phyloP scores from a whole-genome alignment of 2,888 invertebrate genomes.

The Trilocha varians region DNA sequence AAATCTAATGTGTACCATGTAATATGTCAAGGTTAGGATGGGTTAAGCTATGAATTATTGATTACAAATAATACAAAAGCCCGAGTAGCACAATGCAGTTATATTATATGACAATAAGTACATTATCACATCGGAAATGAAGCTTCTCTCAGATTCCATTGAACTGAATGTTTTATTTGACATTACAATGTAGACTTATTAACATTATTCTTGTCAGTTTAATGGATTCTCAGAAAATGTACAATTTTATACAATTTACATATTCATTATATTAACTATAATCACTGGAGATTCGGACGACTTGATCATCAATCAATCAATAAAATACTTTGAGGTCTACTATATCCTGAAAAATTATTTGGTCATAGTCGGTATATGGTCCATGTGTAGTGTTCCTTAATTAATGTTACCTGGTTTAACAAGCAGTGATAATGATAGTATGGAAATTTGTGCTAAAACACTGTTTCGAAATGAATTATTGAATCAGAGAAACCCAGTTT shows the following conservation, averaged over 20 bases:
- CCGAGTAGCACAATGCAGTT: slow-evolving; percentile 16
- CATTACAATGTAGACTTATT: not conserved
- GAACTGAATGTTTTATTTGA: not conserved
- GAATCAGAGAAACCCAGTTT: not conserved
- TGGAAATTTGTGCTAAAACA: not conserved
- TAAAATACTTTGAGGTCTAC: too few species aligned
- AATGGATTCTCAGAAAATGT: not conserved
- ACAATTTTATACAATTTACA: not conserved
- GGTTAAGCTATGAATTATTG: slow-evolving; percentile 20
- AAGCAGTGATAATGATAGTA: not conserved
- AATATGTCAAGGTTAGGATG: slow-evolving; percentile 18
- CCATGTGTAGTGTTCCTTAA: too few species aligned
- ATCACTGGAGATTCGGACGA: too few species aligned
- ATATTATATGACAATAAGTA: slow-evolving; percentile 7
- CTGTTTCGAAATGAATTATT: not conserved
- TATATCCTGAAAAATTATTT: too few species aligned
- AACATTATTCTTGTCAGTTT: not conserved
- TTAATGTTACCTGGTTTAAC: too few species aligned
- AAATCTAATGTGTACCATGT: slow-evolving; percentile 7
- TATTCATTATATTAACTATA: not conserved
- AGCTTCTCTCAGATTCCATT: not conserved
- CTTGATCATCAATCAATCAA: too few species aligned
- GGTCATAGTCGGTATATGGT: too few species aligned
- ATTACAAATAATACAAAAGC: slow-evolving; percentile 15
- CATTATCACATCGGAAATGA: not conserved